Conservation (phyloP, 2,113 vertebrate species). For the Gymnocephalus cernua region DNA sequence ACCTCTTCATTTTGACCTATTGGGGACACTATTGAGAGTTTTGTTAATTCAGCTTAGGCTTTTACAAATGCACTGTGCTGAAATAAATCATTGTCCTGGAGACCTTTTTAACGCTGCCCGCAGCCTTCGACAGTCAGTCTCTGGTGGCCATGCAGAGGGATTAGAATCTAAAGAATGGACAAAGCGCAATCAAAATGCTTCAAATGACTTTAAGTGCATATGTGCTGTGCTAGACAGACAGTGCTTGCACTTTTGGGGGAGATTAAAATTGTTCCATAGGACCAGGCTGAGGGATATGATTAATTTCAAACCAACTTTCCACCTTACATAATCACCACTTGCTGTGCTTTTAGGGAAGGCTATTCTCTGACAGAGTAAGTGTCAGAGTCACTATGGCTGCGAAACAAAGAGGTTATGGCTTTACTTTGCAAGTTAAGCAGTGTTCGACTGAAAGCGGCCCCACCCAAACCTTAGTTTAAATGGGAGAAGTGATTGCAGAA, state of each 20-base stretch:
- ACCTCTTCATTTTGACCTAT: conserved; percentile 4
- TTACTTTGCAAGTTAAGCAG: conserved; percentile 47
- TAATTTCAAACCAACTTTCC: conserved; percentile 56
- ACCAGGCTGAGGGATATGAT: conserved; percentile 50
- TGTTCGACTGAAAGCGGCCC: neutral
- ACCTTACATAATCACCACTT: conserved; percentile 54
- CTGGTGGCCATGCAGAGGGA: conserved; percentile 28
- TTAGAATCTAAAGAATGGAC: conserved; percentile 44
- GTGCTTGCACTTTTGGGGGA: conserved; percentile 38
- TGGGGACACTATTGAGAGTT: neutral
- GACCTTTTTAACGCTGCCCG: conserved; percentile 33
- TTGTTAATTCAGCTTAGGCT: conserved; percentile 17
- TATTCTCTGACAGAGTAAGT: conserved; percentile 45
- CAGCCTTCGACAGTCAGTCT: conserved; percentile 23
- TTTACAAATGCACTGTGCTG: conserved; percentile 20
- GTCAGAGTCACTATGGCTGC: conserved; percentile 33
- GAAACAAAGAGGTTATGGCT: conserved; percentile 13
- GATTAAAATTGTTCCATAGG: conserved; percentile 53
- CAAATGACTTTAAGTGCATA: conserved; percentile 38
- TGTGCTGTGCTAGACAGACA: conserved; percentile 25
- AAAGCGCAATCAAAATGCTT: conserved; percentile 54
- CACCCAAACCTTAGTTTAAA: neutral
- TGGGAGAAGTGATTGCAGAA: neutral
- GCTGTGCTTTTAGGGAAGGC: conserved; percentile 35
- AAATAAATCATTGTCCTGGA: conserved; percentile 39